Conservation (phyloP, 2,797 vertebrate species). For the Brachyalestes nurse region DNA sequence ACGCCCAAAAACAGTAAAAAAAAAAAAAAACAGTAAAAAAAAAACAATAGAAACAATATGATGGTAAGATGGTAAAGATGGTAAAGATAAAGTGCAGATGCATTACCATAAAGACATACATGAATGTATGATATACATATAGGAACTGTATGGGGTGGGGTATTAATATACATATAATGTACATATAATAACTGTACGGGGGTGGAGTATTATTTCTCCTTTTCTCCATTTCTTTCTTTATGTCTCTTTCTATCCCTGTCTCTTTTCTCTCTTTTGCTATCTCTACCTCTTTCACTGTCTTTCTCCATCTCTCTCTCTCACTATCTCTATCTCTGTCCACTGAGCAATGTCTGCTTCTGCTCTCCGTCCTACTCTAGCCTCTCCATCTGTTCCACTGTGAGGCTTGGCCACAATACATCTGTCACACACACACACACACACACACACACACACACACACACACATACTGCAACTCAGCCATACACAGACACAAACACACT, state of each 20-base stretch:
- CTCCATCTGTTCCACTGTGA: constrained; percentile 53
- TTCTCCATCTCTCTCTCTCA: neutral
- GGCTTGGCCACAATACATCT: constrained; percentile 15
- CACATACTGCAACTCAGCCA: neutral
- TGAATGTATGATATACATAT: no score
- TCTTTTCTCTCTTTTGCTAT: neutral
- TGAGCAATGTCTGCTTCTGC: constrained; percentile 38
- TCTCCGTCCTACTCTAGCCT: constrained; percentile 16
- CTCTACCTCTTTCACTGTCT: no score
- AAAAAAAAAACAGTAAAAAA: no score
- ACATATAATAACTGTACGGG: no score
- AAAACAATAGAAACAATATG: no score
- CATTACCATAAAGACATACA: no score
- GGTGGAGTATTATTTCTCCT: no score
- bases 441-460: constrained; percentile 3
- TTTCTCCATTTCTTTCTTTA: neutral
- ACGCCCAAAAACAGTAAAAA: no score
- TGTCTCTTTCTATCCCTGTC: neutral
- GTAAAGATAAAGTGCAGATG: no score
- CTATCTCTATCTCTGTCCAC: constrained; percentile 3
- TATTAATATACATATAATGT: no score
- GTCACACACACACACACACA: constrained; percentile 21
- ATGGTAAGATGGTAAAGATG: no score
- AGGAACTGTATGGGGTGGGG: no score
- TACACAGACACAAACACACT: neutral